Evolutionary conservation across 2,888 invertebrate species (phyloP), one percentile per base, ranked within the genome.

Genomic region (Hybos culiciformis): DNA sequence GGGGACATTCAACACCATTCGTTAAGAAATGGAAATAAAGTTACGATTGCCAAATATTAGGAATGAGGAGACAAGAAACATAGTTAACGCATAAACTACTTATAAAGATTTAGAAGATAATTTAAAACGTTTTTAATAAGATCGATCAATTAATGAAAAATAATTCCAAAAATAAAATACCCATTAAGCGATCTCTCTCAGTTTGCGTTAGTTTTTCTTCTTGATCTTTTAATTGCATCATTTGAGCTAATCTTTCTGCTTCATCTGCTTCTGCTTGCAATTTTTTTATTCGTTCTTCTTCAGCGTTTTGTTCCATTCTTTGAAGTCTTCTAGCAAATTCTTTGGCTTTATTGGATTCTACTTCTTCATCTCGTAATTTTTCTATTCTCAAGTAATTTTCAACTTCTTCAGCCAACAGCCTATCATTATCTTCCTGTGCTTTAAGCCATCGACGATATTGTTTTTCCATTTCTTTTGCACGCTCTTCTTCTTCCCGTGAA

Each of bases 191-290:
- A 14, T 36, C 36, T n/a, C 46, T 56, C 36, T 61, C 60, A 48
- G 74, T 62, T 48, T 71, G 62, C 14, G 74, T 70, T 44, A 74
- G 67, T 39, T 72, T 72, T 24, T 69, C 64, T 56, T 74, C 73
- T 48, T 76, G 72, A 62, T 85, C 84, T 61, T 84, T 78, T 53
- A 81, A 78, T 66, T 87, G 86, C 23, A 87, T 63, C 47, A 79
- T 71, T 48, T 77, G 69, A 0, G 87, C 87, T 36, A 87, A 77
- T 60, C 59, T 73, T 70, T 51, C 67, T n/a, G 36, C 20, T 36
- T 19, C 20, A 20, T 36, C 19, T 36, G 7, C 20, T 21, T 36
- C 36, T 20, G 21, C 20, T 14, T 20, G 19, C 9, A 36, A 20
- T 5, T n/a, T 14, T 12, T 14, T 8, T 3, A 36, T 21, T 2